Evolutionary conservation across 2,113 vertebrate genomes (phyloP), one percentile per base, ranked within the genome.

Genomic region (Anarhynchus alexandrinus): DNA sequence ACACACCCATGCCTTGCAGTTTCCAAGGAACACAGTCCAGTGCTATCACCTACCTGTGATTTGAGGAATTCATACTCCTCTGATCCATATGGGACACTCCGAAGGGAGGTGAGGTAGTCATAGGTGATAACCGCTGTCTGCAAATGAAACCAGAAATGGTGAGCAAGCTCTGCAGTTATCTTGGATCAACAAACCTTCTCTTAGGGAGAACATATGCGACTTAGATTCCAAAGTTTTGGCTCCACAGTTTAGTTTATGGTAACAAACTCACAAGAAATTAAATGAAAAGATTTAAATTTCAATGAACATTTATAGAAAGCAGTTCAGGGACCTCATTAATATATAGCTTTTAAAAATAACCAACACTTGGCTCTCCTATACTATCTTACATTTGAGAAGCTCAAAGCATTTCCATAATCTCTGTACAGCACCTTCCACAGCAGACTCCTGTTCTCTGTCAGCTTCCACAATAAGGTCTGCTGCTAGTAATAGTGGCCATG

Each of bases 81-180:
- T 51, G 99, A 98, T 79, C 98, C 99, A 0, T 98, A 96, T 1
- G 98, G 97, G 86, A 99, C 97, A 4, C 97, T 95, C 93, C 96
- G 98, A 83, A 99, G 98, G 42, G 99, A 98, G 5, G 98, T 99
- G 92, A 99, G 97, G 87, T 99, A 99, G 97, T 99, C 99, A 26
- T 98, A 99, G 90, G 98, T 99, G 98, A 99, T 99, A 88, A 98
- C 96, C 32, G 98, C 99, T 0, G 99, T 99, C 99, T 99, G 98
- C 80, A 98, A 97, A 94, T 26, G 76, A 97, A 98, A 85, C 25
- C 86, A 94, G 47, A 86, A 49, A 88, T 26, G 72, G 49, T 58
- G 32, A 97, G 43, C 90, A 74, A 58, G 34, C n/a, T 82, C 36
- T 36, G 49, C 59, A 85, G 47, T 52, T 77, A 70, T 10, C 58